Base-by-base conservation (phyloP, 2,888 invertebrate species). In the Drosophila demipolita region DNA sequence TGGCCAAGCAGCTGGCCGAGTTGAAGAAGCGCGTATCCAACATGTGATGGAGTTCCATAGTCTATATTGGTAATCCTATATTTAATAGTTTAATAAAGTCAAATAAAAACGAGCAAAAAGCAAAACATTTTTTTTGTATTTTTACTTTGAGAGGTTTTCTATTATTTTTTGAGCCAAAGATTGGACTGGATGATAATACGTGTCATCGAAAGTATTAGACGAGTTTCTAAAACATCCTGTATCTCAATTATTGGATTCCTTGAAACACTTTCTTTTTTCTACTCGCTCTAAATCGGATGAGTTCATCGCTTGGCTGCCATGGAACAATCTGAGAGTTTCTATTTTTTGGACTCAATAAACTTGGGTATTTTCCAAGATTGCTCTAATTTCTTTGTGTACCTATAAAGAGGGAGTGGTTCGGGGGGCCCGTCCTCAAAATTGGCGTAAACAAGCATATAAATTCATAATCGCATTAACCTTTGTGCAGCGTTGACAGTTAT, bases 1-100 rank as follows among this genome's bases (percentile, higher is more conserved):
- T 78, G 15, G 77, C 78, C 3, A 33, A 58, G 9, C 80, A 78
- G 20, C 49, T 78, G 55, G 45, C 32, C 5, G 77, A 80, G 32
- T 36, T 78, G 45, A 78, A 78, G 67, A 32, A 58, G 59, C 78
- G 76, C 66, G 92, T 96, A 50, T 87, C 92, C 52, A 91, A 93
- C 69, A 93, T 95, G 92, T 94, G 93, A 93, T 68, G 59, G 59
- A 71, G 65, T 76, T 85, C 75, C 80, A 83, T 81, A 78, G 84
- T 76, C 83, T 85, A 77, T 73, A 75, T 66, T 66, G 48, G 48
- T 86, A 87, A 84, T 84, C 87, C 80, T 62, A 57, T 57, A 6
- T 42, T 32, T 42, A 32, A 20, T 57, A 84, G 82, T 70, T 70
- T 70, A 75, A 78, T 55, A 96, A 97, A 78, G 71, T 73, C 59